These are phyloP conservation scores for Colossoma macropomum DNA, from an alignment of 2,113 vertebrate species.

Conservation along the genomic window DNA sequence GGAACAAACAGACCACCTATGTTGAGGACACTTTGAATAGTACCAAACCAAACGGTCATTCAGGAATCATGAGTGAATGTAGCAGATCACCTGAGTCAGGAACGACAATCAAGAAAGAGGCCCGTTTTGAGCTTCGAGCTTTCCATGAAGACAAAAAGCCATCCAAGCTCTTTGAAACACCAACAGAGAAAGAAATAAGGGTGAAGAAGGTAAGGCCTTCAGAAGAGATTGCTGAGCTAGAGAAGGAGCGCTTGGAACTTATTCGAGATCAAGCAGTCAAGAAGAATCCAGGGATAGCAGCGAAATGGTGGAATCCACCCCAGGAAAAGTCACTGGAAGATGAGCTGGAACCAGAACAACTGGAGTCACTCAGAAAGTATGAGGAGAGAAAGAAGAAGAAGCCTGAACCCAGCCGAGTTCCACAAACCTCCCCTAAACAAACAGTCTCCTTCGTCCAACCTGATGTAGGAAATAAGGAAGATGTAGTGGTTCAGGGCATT, in stretches of 20 bases:
- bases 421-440: conserved; percentile 62
- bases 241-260: conserved; percentile 91
- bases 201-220: conserved; percentile 88
- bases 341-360: conserved; percentile 89
- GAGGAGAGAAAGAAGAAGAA: conserved; percentile 91
- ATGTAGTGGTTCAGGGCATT: conserved; percentile 91
- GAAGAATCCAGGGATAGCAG: conserved; percentile 91
- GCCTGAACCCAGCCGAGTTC: conserved; percentile 69
- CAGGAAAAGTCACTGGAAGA: conserved; percentile 90
- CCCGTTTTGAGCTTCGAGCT: conserved; percentile 92
- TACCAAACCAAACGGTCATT: conserved; percentile 75
- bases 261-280: conserved; percentile 94
- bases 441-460: conserved; percentile 58
- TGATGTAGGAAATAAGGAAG: conserved; percentile 80
- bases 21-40: conserved; percentile 66
- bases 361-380: conserved; percentile 93
- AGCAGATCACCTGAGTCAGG: conserved; percentile 77
- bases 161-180: conserved; percentile 88
- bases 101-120: conserved; percentile 82
- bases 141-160: conserved; percentile 95
- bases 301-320: conserved; percentile 98
- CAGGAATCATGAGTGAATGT: conserved; percentile 69
- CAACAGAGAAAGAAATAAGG: conserved; percentile 81
- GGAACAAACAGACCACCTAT: conserved; percentile 67
- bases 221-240: conserved; percentile 92